A percentile compares a stretch with the other conserved stretches of the same genome.
Conservation (phyloP, 2,113 vertebrate genomes). For the Paramormyrops kingsleyae region DNA sequence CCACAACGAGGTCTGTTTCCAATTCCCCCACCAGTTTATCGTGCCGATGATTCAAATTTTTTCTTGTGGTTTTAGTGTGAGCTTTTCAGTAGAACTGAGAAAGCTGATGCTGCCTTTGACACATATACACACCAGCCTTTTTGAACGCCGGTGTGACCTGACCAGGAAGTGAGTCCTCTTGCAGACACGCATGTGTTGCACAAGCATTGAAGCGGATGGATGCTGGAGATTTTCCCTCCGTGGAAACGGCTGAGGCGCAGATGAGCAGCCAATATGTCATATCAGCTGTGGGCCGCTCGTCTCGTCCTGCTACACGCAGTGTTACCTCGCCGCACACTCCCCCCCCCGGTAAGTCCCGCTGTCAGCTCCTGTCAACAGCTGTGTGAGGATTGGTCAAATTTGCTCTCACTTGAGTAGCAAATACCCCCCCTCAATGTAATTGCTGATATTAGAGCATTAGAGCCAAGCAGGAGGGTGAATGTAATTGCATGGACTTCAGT, state of each 20-base stretch:
- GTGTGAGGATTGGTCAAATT: conserved; percentile 7
- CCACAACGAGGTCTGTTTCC: not conserved
- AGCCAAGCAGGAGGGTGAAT: not conserved
- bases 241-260: not conserved
- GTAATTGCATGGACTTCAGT: not conserved
- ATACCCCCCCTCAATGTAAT: not conserved
- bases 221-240: not conserved
- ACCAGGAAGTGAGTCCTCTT: not conserved
- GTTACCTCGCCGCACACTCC: not conserved
- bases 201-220: not conserved
- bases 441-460: not conserved
- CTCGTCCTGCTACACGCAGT: not conserved
- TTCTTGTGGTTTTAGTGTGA: not conserved
- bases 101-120: not conserved
- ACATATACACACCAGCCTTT: not conserved
- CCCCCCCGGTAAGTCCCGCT: not conserved
- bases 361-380: not conserved
- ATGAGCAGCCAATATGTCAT: not conserved
- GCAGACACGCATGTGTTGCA: not conserved
- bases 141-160: not conserved
- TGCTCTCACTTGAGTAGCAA: not conserved
- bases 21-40: not conserved
- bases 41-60: not conserved
- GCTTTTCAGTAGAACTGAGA: conserved; percentile 1
- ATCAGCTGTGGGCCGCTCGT: not conserved